A percentile compares a stretch with the other conserved stretches of the same genome.
These are phyloP conservation scores for Clarias magur DNA, from an alignment of 2,113 vertebrate species.

Conservation along the genomic window DNA sequence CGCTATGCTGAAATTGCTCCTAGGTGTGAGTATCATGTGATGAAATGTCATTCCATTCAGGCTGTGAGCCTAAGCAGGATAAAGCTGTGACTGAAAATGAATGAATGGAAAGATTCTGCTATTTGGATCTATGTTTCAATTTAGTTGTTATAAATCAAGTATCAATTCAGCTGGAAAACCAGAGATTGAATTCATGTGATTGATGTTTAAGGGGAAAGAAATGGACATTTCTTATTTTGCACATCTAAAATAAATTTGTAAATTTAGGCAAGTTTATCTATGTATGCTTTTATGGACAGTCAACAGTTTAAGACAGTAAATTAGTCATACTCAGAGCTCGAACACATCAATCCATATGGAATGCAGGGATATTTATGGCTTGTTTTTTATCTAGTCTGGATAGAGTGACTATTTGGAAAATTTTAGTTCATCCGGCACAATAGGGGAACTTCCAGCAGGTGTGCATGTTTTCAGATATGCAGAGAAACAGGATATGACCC, in stretches of 20 bases:
- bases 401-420: slow-evolving; percentile 36
- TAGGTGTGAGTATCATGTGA: not conserved
- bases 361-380: not conserved
- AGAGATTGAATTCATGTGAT: not conserved
- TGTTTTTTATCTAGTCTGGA: slow-evolving; percentile 10
- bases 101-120: not conserved
- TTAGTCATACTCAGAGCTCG: not conserved
- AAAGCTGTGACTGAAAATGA: not conserved
- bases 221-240: not conserved
- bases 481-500: slow-evolving; percentile 41
- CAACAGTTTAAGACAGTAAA: not conserved
- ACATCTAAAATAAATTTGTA: not conserved
- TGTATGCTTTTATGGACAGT: not conserved
- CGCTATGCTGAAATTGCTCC: not conserved
- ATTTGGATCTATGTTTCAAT: not conserved
- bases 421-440: slow-evolving; percentile 40
- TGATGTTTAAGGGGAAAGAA: not conserved
- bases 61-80: not conserved
- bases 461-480: slow-evolving; percentile 30
- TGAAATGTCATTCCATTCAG: not conserved
- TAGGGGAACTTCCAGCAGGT: slow-evolving; percentile 32
- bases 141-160: not conserved
- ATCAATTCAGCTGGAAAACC: no score
- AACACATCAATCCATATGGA: not conserved
- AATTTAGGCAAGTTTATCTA: not conserved